Base-by-base conservation (phyloP, 2,113 vertebrate species). In the Salvelinus fontinalis region DNA sequence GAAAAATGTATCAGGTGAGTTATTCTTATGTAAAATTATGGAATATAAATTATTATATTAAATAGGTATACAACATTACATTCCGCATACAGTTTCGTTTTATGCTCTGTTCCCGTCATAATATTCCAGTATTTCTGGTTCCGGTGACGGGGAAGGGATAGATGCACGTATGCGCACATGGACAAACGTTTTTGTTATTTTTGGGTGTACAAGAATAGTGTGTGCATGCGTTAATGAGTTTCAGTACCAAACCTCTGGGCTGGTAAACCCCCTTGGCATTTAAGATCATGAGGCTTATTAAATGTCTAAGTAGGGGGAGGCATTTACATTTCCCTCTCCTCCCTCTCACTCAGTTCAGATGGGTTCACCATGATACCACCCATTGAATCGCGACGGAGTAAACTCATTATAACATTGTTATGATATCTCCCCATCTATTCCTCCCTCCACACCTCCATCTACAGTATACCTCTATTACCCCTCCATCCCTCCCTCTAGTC, bases 341-440 rank as follows among this genome's bases (percentile, higher is more conserved):
- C 14, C 79, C 80, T 81, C 86, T 90, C 5, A 91, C 91, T 75
- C 86, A 97, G 95, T 76, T 70, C 71, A 3, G 27, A 68, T 0
- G 88, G 89, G 0, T 95, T 88, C 75, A 89, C 91, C 12, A 0
- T 94, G 79, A 89, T 97, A 77, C 57, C 88, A 65, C 96, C 97
- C 5, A 91, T 94, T 5, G 67, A 90, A 84, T 84, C 81, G 59
- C 92, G 82, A 73, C 89, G 95, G 85, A 90, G 69, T 22, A 31
- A 90, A 81, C 22, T 54, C 51, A 54, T 54, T 18, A 44, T 44
- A 11, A 9, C 9, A 44, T 44, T 44, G 39, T 44, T 44, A 44
- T 12, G 39, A 44, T 44, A 44, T 44, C 8, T 44, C 39, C 9
- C 39, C 39, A 44, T 11, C 39, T 18, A 14, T 54, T 5, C 51